These are phyloP conservation scores for Aplysia californica DNA, from an alignment of 1,140 invertebrate species.

Conservation along the genomic window DNA sequence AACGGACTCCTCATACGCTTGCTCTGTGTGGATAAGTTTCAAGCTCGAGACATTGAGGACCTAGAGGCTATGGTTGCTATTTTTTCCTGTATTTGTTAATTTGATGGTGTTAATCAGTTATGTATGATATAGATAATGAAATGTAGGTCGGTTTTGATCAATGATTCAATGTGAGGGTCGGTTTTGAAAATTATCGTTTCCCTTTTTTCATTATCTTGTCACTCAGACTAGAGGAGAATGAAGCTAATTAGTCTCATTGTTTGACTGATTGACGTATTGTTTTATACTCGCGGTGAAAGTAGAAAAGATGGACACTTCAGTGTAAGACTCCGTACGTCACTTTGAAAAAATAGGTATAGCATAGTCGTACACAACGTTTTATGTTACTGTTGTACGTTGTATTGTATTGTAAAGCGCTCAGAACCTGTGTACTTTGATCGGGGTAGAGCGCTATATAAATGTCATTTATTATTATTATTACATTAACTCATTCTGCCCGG, in stretches of 20 bases:
- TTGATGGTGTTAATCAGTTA: background rate
- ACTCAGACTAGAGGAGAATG: background rate
- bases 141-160: background rate
- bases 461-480: too few relatives aligned
- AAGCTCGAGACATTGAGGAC: slow-evolving; percentile 82
- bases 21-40: slow-evolving; percentile 82
- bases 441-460: too few relatives aligned
- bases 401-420: too few relatives aligned
- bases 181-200: background rate
- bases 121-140: background rate
- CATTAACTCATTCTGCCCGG: too few relatives aligned
- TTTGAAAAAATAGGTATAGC: too few relatives aligned
- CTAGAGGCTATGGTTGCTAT: slow-evolving; percentile 86
- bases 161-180: background rate
- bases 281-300: too few relatives aligned
- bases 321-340: background rate
- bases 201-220: background rate
- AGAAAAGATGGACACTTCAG: background rate
- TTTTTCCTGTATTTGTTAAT: background rate
- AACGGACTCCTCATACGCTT: slow-evolving; percentile 84
- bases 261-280: too few relatives aligned
- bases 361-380: too few relatives aligned
- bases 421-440: too few relatives aligned
- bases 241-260: background rate
- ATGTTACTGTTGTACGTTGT: too few relatives aligned